Base-by-base conservation (phyloP, 37 sponge, comb jelly and placozoan species). In the Beroe forskalii region DNA sequence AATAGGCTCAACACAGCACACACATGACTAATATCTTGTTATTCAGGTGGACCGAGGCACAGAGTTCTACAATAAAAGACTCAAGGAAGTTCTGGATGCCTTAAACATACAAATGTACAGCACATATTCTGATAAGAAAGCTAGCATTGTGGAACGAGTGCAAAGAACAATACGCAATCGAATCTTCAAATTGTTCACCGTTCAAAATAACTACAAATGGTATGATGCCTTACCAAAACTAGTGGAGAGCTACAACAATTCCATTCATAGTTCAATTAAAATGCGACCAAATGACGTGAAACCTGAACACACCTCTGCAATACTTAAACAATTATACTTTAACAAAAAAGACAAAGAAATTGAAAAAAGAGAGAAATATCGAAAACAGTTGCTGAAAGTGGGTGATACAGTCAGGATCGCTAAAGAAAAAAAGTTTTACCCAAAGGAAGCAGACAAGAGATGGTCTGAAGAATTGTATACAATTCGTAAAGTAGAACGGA, bases 101-200 rank as follows among this genome's bases (percentile, higher is more conserved):
- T 69, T 69, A 17, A 32, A 33, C 32, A 33, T 69, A 69, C 32
- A 27, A 32, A 14, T 69, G 72, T 69, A 69, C 72, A 69, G 72
- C 39, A 69, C 72, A 69, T 69, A 69, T 33, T 36, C 72, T 35
- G 72, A 69, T 69, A 69, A 69, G 39, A 69, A 69, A 32, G 72
- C 72, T 8, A 69, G 72, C 38, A 69, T 69, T 14, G 72, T 69
- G 28, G 72, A 69, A 32, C 27, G 72, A 32, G 72, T 69, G 17
- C 72, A 69, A 17, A 69, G 72, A 32, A 69, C 72, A 32, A 69
- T 69, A 69, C 35, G 72, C 19, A 32, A 32, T 1, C 35, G 72
- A 33, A 12, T 69, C 19, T 69, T 69, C 72, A 69, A 69, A 35
- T 1, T 69, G 19, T 69, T 69, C 32, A 69, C 72, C 12, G 4